Base-by-base conservation (phyloP, 2,888 invertebrate genomes). In the Autographa pulchrina region DNA sequence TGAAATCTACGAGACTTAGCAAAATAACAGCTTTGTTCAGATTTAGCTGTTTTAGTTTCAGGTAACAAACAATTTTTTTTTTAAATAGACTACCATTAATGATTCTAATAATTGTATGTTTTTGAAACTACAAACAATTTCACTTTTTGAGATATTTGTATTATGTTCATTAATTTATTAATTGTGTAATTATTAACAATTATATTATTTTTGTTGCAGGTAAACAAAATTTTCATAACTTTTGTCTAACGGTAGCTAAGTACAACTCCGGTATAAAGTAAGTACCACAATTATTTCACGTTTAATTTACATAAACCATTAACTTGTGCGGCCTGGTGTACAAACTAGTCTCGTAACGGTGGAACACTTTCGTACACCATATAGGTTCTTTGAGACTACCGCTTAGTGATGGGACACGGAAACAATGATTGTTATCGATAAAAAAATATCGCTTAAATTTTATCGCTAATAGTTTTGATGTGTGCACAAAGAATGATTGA, bases 341-440 rank as follows among this genome's bases (percentile, higher is more conserved):
- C 79, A 81, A 69, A 84, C 65, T 80, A 70, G 78, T 18, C 35
- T 20, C 31, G 78, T 94, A 94, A 93, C 94, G 94, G 94, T 91
- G 87, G 85, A 89, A 82, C 81, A 87, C 88, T 91, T 92, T 84
- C 84, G 86, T 91, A 89, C 88, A 87, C 88, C 90, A 90, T 90
- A 87, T 86, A 87, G 82, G 85, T 85, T 85, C 83, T 88, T 87
- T 90, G 85, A 84, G 75, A 81, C 72, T 80, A 65, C 68, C 62
- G 63, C 13, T n/a, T 88, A 92, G 90, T 74, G 89, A 85, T 78
- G 90, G n/a, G 78, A 70, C 31, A 2, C 0, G 6, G 1, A 16
- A n/a, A 59, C 16, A 14, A 3, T n/a, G 2, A 32, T 13, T 16
- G 13, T 16, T 32, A 14, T 13, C 32, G n/a, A 20, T 75, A 62